Percentiles rank a stretch among this genome's conserved stretches.
Evolutionary conservation across 1,140 invertebrate species (phyloP).

Genomic region (Diorhabda carinulata): DNA sequence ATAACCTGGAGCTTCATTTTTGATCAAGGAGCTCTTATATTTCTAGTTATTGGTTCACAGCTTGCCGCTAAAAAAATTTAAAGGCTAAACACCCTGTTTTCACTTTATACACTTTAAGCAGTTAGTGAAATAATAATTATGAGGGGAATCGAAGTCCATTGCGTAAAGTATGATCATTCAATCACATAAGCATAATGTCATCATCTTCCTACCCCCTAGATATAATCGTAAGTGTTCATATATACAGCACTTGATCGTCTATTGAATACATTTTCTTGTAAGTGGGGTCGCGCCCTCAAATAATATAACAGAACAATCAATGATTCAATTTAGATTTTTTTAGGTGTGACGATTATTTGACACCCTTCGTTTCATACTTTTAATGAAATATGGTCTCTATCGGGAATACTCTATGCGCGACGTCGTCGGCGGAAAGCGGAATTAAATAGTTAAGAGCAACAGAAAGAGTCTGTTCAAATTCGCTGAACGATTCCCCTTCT

Average conservation of each 20-base stretch:
- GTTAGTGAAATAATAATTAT: neutral
- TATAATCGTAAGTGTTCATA: slow-evolving; percentile 45
- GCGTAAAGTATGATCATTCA: slow-evolving; percentile 21
- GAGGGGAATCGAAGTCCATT: neutral
- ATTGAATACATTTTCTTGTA: slow-evolving; percentile 42
- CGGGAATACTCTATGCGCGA: slow-evolving; percentile 6
- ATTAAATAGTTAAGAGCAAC: slow-evolving; percentile 17
- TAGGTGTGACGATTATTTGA: slow-evolving; percentile 46
- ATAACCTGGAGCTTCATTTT: no score
- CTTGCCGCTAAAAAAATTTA: no score
- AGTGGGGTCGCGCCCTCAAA: slow-evolving; percentile 40
- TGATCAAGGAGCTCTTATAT: no score
- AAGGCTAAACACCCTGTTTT: no score
- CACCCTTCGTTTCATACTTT: slow-evolving; percentile 35
- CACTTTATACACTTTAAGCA: no score
- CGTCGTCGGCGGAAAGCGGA: neutral
- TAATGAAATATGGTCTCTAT: slow-evolving; percentile 46
- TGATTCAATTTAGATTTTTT: slow-evolving; percentile 49
- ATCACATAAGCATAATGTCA: slow-evolving; percentile 40
- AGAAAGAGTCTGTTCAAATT: slow-evolving; percentile 3
- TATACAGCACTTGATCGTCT: slow-evolving; percentile 41
- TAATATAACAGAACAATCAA: slow-evolving; percentile 44
- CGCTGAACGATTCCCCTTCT: slow-evolving; percentile 13
- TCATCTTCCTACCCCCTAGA: slow-evolving; percentile 29
- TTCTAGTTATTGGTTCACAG: no score